These are phyloP conservation scores for Hipposideros larvatus DNA, from an alignment of 2,797 vertebrate genomes.

Conservation along the genomic window DNA sequence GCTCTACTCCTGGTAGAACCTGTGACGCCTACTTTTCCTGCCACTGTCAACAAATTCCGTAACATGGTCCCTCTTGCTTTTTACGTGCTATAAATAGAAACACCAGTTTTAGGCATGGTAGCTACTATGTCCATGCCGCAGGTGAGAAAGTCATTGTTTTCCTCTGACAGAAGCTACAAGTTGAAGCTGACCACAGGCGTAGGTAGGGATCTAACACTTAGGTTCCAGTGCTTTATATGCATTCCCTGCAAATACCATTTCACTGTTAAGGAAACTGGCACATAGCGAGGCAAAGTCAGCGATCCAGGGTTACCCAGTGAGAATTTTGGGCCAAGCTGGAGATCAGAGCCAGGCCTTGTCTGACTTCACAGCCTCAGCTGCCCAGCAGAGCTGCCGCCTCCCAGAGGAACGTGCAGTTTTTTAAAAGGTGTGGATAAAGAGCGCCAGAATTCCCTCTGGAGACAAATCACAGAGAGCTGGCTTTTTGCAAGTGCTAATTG, in stretches of 20 bases:
- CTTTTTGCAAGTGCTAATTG: background rate
- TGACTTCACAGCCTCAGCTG: background rate
- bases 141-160: background rate
- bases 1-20: background rate
- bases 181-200: background rate
- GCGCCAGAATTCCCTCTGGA: background rate
- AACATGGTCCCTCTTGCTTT: background rate
- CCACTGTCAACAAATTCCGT: background rate
- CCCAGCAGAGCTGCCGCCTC: background rate
- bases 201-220: background rate
- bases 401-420: background rate
- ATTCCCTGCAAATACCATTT: background rate
- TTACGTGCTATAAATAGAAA: background rate
- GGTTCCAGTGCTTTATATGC: background rate
- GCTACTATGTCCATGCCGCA: background rate
- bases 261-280: constrained; percentile 44
- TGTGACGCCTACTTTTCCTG: background rate
- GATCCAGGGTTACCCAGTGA: background rate
- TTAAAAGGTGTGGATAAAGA: background rate
- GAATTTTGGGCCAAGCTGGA: background rate
- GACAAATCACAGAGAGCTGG: background rate
- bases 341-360: background rate
- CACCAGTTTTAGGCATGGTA: background rate
- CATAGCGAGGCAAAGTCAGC: background rate
- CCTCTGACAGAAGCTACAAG: background rate